These are phyloP conservation scores for Athalia rosae DNA, from an alignment of 2,888 invertebrate genomes.

Conservation along the genomic window DNA sequence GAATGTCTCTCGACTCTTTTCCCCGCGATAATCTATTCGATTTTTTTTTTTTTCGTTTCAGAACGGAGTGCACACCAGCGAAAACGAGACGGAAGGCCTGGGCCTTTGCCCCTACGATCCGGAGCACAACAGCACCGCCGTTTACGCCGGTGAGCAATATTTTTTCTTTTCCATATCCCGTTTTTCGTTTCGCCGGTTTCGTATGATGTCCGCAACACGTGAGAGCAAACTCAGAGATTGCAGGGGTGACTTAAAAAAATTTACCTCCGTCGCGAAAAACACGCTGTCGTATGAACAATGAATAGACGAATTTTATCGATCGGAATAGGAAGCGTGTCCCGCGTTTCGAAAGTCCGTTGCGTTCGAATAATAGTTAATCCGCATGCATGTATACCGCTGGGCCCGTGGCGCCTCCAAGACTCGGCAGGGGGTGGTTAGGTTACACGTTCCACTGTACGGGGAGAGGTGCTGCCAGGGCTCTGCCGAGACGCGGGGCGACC, in stretches of 20 bases:
- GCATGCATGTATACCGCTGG: neutral
- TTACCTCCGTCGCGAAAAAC: too few relatives aligned
- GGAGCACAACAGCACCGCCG: conserved; percentile 95
- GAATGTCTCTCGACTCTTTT: too few relatives aligned
- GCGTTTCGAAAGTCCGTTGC: neutral
- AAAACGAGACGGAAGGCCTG: conserved; percentile 86
- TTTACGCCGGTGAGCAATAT: conserved; percentile 80
- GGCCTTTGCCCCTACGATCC: conserved; percentile 96
- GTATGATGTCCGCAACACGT: too few relatives aligned
- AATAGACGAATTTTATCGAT: neutral
- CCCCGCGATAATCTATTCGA: too few relatives aligned
- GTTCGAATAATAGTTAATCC: conserved; percentile 27
- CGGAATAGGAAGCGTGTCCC: neutral
- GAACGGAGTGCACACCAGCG: conserved; percentile 73
- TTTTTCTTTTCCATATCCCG: neutral
- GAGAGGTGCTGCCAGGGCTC: too few relatives aligned
- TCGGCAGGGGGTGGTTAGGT: neutral
- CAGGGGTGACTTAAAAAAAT: neutral
- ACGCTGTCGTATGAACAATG: neutral
- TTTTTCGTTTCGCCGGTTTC: neutral
- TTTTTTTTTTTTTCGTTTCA: conserved; percentile 69
- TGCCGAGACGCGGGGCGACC: too few relatives aligned
- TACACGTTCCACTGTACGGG: neutral
- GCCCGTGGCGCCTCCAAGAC: neutral
- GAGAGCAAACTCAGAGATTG: too few relatives aligned